Evolutionary conservation across 1,140 invertebrate species (phyloP).

Genomic region (Drosophila tristis): DNA sequence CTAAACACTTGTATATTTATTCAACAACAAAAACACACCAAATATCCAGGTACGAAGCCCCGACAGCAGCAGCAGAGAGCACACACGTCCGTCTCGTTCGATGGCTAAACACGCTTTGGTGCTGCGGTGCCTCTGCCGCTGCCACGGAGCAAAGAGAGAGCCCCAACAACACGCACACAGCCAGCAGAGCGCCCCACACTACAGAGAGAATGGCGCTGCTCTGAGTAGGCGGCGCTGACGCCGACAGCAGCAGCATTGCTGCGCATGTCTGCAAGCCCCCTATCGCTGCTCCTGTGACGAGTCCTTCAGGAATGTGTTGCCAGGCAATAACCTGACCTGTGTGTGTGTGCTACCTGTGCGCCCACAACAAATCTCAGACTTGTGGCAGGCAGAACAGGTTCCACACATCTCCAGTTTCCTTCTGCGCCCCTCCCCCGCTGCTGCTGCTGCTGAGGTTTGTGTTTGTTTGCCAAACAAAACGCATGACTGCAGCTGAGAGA

Average conservation of each 20-base stretch:
- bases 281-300: no score
- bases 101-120: neutral
- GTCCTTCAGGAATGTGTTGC: neutral
- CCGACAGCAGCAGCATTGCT: conserved; percentile 1
- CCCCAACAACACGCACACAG: no score
- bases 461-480: conserved; percentile 69
- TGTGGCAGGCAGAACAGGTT: conserved; percentile 55
- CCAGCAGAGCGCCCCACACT: no score
- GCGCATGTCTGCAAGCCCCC: conserved; percentile 25
- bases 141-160: conserved; percentile 3
- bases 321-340: conserved; percentile 43
- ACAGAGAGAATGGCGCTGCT: neutral
- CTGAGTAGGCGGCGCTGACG: neutral
- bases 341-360: neutral
- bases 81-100: conserved; percentile 49
- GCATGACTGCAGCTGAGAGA: conserved; percentile 26
- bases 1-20: conserved; percentile 25
- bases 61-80: conserved; percentile 35
- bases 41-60: neutral
- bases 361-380: conserved; percentile 53
- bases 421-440: neutral
- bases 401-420: conserved; percentile 25
- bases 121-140: conserved; percentile 3
- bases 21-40: conserved; percentile 16
- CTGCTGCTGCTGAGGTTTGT: neutral